Conservation (phyloP, 2,888 invertebrate genomes). For the Cremastobaeus sp. region DNA sequence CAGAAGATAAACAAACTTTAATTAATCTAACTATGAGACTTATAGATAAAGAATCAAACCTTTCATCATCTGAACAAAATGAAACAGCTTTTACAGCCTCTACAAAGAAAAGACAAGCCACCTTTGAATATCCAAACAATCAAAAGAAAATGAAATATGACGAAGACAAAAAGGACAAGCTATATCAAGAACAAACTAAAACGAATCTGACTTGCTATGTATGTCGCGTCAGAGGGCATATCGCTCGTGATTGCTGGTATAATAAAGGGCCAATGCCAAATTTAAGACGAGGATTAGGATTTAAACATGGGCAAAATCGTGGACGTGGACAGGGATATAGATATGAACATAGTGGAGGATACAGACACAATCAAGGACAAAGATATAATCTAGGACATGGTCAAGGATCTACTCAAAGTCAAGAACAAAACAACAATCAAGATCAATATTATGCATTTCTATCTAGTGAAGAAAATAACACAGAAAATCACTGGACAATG, state of each 20-base stretch:
- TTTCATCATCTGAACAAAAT: background rate
- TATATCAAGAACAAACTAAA: background rate
- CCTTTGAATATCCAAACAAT: background rate
- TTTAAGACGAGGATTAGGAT: background rate
- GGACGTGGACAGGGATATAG: background rate
- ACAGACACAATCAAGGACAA: background rate
- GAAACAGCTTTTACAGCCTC: background rate
- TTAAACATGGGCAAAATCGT: background rate
- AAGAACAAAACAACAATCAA: background rate
- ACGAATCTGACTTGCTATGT: background rate
- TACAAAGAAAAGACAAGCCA: background rate
- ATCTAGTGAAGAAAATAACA: background rate
- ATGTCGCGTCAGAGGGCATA: background rate
- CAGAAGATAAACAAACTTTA: conserved; percentile 41
- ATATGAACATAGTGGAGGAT: background rate
- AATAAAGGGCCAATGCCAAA: background rate
- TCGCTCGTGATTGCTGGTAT: background rate
- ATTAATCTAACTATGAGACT: conserved; percentile 21
- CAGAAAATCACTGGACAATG: background rate
- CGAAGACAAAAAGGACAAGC: background rate
- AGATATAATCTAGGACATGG: background rate
- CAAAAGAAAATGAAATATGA: background rate
- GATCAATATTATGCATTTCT: background rate
- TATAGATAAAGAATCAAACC: background rate
- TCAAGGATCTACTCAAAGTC: no score